Conservation (phyloP, 2,113 vertebrate genomes). For the Phocoena phocoena region DNA sequence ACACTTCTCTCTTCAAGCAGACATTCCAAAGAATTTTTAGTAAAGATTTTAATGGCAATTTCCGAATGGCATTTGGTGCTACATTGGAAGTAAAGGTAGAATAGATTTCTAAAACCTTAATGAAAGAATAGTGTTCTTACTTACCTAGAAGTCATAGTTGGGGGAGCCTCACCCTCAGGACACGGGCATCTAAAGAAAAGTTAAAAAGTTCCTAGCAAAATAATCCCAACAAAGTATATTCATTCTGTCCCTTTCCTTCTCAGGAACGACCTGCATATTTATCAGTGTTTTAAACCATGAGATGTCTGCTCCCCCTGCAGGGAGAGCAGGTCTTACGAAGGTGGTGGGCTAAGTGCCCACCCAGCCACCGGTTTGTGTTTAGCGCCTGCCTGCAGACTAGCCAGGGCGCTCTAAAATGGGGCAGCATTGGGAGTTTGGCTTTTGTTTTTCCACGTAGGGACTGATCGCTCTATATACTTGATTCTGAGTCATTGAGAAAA, state of each 20-base stretch:
- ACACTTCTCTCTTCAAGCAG: slow-evolving; percentile 98
- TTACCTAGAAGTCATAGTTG: background rate
- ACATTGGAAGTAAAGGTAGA: slow-evolving; percentile 95
- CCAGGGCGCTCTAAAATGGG: background rate
- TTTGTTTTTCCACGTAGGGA: background rate
- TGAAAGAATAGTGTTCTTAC: background rate
- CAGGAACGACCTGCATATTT: background rate
- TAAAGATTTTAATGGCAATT: slow-evolving; percentile 94
- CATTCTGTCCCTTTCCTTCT: background rate
- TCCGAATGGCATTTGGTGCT: slow-evolving; percentile 97
- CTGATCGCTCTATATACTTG: background rate
- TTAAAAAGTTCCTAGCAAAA: background rate
- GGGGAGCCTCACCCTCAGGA: background rate
- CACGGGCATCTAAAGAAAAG: background rate
- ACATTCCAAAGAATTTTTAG: slow-evolving; percentile 98
- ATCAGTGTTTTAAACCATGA: background rate
- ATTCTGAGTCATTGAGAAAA: slow-evolving; percentile 37
- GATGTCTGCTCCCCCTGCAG: background rate
- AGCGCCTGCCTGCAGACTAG: background rate
- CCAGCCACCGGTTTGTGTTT: background rate
- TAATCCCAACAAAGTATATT: background rate
- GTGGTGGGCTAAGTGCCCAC: background rate
- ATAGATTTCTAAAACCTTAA: background rate
- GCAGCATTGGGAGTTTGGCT: background rate
- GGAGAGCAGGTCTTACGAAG: background rate